Base-by-base conservation (phyloP, 2,888 invertebrate species). In the Hetaerina titia region DNA sequence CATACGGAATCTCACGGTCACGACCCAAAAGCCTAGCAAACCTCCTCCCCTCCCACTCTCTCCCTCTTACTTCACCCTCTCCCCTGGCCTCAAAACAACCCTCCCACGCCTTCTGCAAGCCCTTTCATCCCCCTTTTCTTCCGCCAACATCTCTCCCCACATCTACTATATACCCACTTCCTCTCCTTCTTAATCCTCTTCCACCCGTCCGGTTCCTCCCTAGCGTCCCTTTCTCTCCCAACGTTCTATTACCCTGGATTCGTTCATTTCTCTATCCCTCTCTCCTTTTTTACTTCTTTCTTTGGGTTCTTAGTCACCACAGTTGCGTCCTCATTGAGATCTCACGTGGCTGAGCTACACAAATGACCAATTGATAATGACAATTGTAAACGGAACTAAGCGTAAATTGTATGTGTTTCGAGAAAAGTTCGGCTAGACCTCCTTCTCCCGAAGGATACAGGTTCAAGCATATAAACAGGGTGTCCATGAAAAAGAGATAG, bases 1-100 rank as follows among this genome's bases (percentile, higher is more conserved):
- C 89, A 89, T 56, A 89, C 89, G 89, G 89, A 89, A 58, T 89
- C 89, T 89, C 89, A 57, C 89, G 89, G 89, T 89, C 89, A 89
- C 89, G 81, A 81, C 81, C 81, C 81, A 81, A 81, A 81, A 81
- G 81, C 81, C 81, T 81, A 31, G 81, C 25, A 81, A 81, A 25
- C 81, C 60, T 17, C 17, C 60, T 15, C 60, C 6, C 13, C 60
- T 60, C 60, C 6, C 17, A 11, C 87, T 25, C 25, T 87, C 45
- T 6, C 25, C 15, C 4, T 15, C n/a, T 13, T 25, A 15, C 8
- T 22, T 31, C 25, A 87, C 22, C 25, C 56, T 45, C 56, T 56
- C 19, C n/a, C 57, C 57, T 56, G 13, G 2, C 13, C 57, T 88
- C 31, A 8, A 45, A 57, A 45, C 45, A 15, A 56, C 31, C 57